These are phyloP conservation scores for Mastomys natalensis DNA, from an alignment of 2,113 vertebrate genomes.

Conservation along the genomic window DNA sequence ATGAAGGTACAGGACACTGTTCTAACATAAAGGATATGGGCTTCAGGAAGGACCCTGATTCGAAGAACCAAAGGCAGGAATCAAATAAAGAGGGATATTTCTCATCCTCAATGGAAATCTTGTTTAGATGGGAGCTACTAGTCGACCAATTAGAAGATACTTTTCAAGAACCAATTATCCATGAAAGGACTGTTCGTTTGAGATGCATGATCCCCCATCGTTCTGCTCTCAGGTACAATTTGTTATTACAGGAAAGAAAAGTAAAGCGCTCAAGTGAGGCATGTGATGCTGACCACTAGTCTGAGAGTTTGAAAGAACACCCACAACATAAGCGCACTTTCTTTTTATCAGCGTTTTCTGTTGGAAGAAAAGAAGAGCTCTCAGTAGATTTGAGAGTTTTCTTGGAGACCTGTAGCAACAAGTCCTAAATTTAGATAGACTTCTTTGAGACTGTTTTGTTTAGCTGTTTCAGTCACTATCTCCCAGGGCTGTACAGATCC, in stretches of 20 bases:
- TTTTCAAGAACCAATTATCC: not conserved
- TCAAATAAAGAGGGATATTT: not conserved
- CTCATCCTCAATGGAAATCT: not conserved
- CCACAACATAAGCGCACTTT: not conserved
- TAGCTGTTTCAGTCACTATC: not conserved
- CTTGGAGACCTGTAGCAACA: not conserved
- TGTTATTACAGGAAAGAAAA: not conserved
- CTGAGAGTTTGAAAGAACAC: not conserved
- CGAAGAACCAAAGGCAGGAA: not conserved
- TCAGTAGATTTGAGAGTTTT: not conserved
- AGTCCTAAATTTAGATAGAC: not conserved
- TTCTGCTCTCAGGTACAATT: not conserved
- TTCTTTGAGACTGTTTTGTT: not conserved
- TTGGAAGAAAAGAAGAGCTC: not conserved
- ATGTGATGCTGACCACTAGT: not conserved
- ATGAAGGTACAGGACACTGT: not conserved
- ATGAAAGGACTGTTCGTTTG: not conserved
- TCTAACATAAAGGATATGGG: not conserved
- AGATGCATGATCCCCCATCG: not conserved
- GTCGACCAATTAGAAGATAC: not conserved
- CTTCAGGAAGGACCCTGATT: not conserved
- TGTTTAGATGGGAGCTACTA: not conserved
- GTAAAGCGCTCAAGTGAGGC: not conserved
- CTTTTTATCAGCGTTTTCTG: not conserved
- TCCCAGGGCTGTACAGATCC: not conserved